Conservation (phyloP, 1,140 invertebrate species). For the Nylanderia fulva region DNA sequence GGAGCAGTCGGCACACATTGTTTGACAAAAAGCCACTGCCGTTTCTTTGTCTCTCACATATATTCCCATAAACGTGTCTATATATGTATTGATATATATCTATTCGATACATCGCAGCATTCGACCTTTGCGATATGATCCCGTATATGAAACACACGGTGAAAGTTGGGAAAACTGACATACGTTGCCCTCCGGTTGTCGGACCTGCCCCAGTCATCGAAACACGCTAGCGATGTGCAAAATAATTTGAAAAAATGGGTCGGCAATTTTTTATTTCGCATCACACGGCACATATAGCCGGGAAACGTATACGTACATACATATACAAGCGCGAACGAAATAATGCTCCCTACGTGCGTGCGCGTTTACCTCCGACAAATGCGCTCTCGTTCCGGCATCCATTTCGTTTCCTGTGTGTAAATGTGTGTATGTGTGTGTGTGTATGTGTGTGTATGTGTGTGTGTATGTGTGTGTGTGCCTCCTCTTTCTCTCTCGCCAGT, state of each 20-base stretch:
- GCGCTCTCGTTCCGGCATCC: conserved; percentile 21
- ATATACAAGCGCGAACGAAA: conserved; percentile 19
- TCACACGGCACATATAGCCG: neutral
- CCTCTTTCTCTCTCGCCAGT: neutral
- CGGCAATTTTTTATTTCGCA: conserved; percentile 31
- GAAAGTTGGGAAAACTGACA: conserved; percentile 44
- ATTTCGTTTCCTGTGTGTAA: conserved; percentile 20
- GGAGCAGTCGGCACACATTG: neutral
- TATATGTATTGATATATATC: conserved; percentile 17
- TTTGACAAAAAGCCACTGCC: neutral
- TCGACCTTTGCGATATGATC: conserved; percentile 38
- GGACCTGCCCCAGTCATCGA: neutral
- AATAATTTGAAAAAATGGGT: conserved; percentile 46
- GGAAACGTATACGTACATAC: too few relatives aligned
- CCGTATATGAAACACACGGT: conserved; percentile 16
- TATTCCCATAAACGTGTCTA: neutral
- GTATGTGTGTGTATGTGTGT: too few relatives aligned
- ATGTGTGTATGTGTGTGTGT: too few relatives aligned
- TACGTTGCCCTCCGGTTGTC: conserved; percentile 1
- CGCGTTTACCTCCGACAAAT: conserved; percentile 55
- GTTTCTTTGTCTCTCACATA: neutral
- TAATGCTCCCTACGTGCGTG: conserved; percentile 54
- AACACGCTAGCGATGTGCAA: conserved; percentile 26
- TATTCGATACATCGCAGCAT: conserved; percentile 11
- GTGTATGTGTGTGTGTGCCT: too few relatives aligned